Base-by-base conservation (phyloP, 37 sponge, comb jelly and placozoan genomes). In the Hormiphora californensis region DNA sequence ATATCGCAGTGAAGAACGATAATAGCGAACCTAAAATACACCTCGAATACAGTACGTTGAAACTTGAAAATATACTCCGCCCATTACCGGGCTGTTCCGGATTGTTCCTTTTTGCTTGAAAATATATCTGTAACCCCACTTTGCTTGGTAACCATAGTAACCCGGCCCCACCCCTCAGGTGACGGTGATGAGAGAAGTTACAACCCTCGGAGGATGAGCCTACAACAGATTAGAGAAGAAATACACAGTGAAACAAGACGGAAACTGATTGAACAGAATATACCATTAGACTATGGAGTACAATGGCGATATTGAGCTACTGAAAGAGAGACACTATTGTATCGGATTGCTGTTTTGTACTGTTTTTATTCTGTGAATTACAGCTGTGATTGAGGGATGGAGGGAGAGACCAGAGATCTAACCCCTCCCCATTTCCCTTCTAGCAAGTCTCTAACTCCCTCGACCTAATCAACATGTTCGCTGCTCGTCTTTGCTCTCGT, bases 401-500 rank as follows among this genome's bases (percentile, higher is more conserved):
- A 57, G 11, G 59, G 25, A 4, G 59, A 57, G 23, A 12, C 59
- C 5, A 19, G 28, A 57, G 25, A 57, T 57, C 23, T 30, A 57
- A 19, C 19, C 53, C 9, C 15, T 49, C 15, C 9, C 53, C 53
- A 15, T 49, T 49, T 15, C 53, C 53, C 53, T 17, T 49, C 53
- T 15, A 15, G 9, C 53, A 49, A 49, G 12, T 49, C 9, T 9
- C 53, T 49, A 49, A 49, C 12, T 49, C 53, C 53, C 53, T 49
- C 15, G 9, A 49, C n/a, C n/a, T n/a, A 15, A 49, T 15, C 53
- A 57, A 5, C 17, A 73, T 33, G 27, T 73, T 33, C 23, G 81
- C 81, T 28, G 36, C 36, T 4, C 86, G 22, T 31, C 57, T 86
- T 55, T 39, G 34, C 39, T 31, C 86, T 23, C 86, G 86, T 19